These are phyloP conservation scores for Polia nebulosa DNA, from an alignment of 2,888 invertebrate species.

Conservation along the genomic window DNA sequence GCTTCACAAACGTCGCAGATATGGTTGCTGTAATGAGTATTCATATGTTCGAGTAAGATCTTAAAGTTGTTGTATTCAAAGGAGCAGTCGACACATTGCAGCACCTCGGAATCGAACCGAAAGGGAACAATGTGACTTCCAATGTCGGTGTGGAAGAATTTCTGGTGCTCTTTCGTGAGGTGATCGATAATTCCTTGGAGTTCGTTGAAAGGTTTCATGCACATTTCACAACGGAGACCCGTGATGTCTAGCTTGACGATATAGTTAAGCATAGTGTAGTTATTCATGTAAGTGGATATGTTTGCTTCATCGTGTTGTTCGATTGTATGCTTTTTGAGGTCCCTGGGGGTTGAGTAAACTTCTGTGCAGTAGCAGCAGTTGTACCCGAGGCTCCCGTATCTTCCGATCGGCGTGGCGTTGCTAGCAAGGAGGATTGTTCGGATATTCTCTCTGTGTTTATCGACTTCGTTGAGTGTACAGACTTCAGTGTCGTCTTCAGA, in stretches of 20 bases:
- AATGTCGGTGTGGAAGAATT: constrained; percentile 67
- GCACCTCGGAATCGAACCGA: constrained; percentile 69
- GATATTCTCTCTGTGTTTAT: constrained; percentile 70
- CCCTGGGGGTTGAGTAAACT: constrained; percentile 70
- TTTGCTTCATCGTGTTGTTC: constrained; percentile 55
- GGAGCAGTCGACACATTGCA: constrained; percentile 74
- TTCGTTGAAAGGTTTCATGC: constrained; percentile 60
- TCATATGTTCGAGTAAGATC: constrained; percentile 76
- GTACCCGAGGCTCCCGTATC: constrained; percentile 71
- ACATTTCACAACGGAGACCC: constrained; percentile 74
- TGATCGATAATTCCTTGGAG: constrained; percentile 71
- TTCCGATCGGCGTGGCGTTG: constrained; percentile 75
- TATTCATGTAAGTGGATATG: constrained; percentile 53
- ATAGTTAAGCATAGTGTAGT: constrained; percentile 59
- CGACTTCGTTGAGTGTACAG: constrained; percentile 54
- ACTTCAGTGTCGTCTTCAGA: constrained; percentile 15
- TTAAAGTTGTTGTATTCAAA: constrained; percentile 73
- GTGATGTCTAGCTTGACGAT: constrained; percentile 81
- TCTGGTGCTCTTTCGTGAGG: constrained; percentile 68
- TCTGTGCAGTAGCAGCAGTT: constrained; percentile 75
- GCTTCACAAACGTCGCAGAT: constrained; percentile 75
- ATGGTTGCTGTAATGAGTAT: constrained; percentile 76
- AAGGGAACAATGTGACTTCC: constrained; percentile 76
- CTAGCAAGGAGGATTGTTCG: constrained; percentile 64
- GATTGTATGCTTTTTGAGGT: constrained; percentile 76